Base-by-base conservation (phyloP, 2,113 vertebrate species). In the Lagopus muta region DNA sequence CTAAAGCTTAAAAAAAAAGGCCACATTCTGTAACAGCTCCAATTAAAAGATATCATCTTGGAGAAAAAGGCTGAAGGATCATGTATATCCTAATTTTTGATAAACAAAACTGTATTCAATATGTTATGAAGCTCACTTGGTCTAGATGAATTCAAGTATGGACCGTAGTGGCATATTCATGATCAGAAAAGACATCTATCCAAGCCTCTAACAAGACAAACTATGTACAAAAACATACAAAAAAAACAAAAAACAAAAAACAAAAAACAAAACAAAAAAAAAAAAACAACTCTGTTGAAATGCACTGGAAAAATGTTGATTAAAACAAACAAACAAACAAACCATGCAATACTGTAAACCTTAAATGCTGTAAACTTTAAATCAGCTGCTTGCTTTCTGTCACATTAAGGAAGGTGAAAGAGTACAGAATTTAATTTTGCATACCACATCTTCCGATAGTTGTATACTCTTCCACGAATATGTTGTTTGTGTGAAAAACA, bases 1-100 rank as follows among this genome's bases (percentile, higher is more conserved):
- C 28, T 65, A 77, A 60, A 78, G 52, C 38, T 92, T 74, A 60
- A 65, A 90, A 92, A 93, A 90, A 70, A 72, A 69, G 43, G 67
- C 24, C 14, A 38, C 71, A 65, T 94, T 93, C 74, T 87, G 60
- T 43, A 77, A 40, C 57, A 89, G 34, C 61, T 76, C 40, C 54
- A 92, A 79, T 75, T 95, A 95, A 82, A 86, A 73, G 48, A 89
- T 40, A 69, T 1, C 4, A 4, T 20, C 17, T 27, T 50, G n/a
- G 45, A 42, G 42, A 64, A 76, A 70, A 89, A 78, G 25, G 30
- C 32, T 90, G 81, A 78, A 78, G 66, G 6, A 87, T 90, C n/a
- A 75, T 24, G 15, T 3, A n/a, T 34, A 58, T 40, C 13, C 13
- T 54, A 36, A 11, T 48, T 91, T 85, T 87, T 78, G 8, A 69